Base-by-base conservation (phyloP, 2,888 invertebrate genomes). In the Lucinisca nassula region DNA sequence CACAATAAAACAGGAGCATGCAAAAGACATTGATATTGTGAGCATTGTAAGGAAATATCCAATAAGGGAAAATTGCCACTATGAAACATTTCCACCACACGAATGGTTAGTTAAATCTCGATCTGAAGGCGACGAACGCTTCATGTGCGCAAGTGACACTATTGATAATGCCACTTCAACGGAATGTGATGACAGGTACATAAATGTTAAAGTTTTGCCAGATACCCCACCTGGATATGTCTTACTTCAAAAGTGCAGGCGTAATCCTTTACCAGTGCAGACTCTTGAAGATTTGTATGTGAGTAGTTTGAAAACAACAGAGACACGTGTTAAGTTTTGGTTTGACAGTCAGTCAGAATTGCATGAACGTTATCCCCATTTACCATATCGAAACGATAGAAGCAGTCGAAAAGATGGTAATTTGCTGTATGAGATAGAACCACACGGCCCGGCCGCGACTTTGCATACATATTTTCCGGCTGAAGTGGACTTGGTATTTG, bases 11-110 rank as follows among this genome's bases (percentile, higher is more conserved):
- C 27, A 79, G 17, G 49, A 78, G 21, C 70, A 86, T 51, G 76
- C 82, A 4, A 67, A 78, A 49, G 85, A 85, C 67, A 67, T 85
- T 38, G 85, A 85, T 67, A 79, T 85, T 72, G 85, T 85, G 8
- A 74, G 82, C 8, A 85, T 82, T 32, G 21, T 61, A 21, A 81
- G 75, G 32, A 82, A 86, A n/a, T 82, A 86, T 58, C 67, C 67
- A 67, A 82, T 86, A 8, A 51, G 79, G 73, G 76, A 79, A 14
- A 40, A 45, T n/a, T 82, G 79, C 49, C 58, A 86, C 40, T 82
- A 79, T 35, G 75, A 86, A n/a, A 1, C 21, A 17, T 32, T 35
- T 14, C 35, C 32, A 35, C 17, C 67, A 67, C 10, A 67, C 6
- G 67, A 67, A 67, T 67, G 35, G 32, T 30, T 67, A 30, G 12